Evolutionary conservation across 2,797 vertebrate genomes (phyloP).

Genomic region (Gallirallus australis): DNA sequence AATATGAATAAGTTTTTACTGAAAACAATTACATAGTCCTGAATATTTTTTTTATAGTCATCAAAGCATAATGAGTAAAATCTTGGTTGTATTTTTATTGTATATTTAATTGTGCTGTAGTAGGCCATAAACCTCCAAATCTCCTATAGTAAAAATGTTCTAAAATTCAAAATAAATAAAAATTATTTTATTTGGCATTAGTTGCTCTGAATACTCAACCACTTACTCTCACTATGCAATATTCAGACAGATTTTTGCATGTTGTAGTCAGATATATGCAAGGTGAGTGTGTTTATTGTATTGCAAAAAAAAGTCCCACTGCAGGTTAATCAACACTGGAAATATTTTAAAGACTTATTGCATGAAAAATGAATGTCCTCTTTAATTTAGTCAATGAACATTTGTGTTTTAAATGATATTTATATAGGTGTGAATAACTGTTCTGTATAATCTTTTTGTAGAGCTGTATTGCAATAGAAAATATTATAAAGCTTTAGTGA

Average conservation of each 20-base stretch:
- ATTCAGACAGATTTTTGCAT: neutral
- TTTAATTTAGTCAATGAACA: neutral
- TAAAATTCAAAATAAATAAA: neutral
- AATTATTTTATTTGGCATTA: conserved; percentile 25
- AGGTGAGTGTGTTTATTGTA: neutral
- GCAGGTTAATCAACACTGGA: neutral
- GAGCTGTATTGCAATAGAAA: neutral
- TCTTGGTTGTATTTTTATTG: neutral
- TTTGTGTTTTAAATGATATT: conserved; percentile 34
- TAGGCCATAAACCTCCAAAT: neutral
- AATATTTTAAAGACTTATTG: neutral
- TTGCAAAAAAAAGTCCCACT: neutral
- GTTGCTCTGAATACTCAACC: neutral
- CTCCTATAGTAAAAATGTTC: neutral
- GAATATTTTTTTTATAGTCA: neutral
- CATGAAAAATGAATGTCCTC: neutral
- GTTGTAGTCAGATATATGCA: neutral
- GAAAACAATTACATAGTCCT: neutral
- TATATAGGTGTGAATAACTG: neutral
- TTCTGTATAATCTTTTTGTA: neutral
- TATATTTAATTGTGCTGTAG: neutral
- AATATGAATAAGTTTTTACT: neutral
- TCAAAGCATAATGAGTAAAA: neutral
- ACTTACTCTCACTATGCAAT: neutral
- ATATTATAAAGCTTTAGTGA: neutral